Evolutionary conservation across 2,113 vertebrate genomes (phyloP).

Genomic region (Mirounga angustirostris): DNA sequence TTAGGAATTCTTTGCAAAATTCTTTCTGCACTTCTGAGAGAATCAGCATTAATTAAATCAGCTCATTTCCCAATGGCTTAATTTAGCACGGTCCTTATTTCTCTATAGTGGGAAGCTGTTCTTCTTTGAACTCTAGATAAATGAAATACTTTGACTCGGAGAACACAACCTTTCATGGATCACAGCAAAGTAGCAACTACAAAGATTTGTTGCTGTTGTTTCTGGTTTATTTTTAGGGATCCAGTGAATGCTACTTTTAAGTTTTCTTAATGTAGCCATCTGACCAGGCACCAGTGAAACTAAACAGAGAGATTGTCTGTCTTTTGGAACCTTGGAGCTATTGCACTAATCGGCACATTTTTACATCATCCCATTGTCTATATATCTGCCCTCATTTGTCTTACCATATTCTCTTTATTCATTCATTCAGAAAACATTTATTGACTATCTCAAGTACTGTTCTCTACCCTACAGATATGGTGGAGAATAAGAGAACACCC

Average conservation of each 20-base stretch:
- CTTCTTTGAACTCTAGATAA: constrained; percentile 29
- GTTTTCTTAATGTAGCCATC: background rate
- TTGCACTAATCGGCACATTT: background rate
- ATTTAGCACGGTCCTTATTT: constrained; percentile 25
- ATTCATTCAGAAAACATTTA: background rate
- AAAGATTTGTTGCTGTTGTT: background rate
- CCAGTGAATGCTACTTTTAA: background rate
- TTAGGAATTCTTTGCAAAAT: constrained; percentile 48
- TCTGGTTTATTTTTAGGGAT: background rate
- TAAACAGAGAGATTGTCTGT: background rate
- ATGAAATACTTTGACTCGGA: background rate
- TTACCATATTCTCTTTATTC: background rate
- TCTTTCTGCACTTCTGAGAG: constrained; percentile 35
- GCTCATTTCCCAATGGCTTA: constrained; percentile 37
- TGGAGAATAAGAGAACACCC: background rate
- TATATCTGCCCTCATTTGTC: background rate
- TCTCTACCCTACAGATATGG: background rate
- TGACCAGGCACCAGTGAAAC: background rate
- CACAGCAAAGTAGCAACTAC: background rate
- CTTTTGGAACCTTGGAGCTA: background rate
- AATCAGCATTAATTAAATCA: constrained; percentile 62
- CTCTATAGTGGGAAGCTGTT: background rate
- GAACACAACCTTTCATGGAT: background rate
- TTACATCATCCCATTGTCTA: background rate
- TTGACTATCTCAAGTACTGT: background rate